A percentile compares a stretch with the other conserved stretches of the same genome.
phyloP scores from a whole-genome alignment of 2,888 invertebrate species.

The Ophion ellenae region DNA sequence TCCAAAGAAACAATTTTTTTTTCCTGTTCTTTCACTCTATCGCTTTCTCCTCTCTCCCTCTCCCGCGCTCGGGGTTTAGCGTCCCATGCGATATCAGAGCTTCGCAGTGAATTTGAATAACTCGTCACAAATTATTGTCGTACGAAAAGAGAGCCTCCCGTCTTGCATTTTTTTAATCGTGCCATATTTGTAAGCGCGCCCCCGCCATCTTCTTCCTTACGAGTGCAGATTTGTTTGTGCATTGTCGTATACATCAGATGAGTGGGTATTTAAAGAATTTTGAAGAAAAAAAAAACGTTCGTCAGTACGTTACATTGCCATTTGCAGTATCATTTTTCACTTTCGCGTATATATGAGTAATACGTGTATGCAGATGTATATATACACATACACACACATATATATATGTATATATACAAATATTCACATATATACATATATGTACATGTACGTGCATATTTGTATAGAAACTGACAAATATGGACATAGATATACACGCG shows the following conservation, averaged over 20 bases:
- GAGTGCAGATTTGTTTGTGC: slow-evolving; percentile 58
- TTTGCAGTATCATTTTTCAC: slow-evolving; percentile 24
- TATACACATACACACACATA: not conserved
- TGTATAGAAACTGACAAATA: not conserved
- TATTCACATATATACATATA: not conserved
- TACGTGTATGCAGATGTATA: not conserved
- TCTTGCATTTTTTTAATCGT: slow-evolving; percentile 64
- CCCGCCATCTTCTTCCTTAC: not conserved
- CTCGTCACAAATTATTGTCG: slow-evolving; percentile 22
- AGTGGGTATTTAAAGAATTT: slow-evolving; percentile 34
- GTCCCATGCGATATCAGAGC: not conserved
- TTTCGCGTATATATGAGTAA: not conserved
- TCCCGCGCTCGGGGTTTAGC: not conserved
- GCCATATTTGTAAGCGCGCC: slow-evolving; percentile 60
- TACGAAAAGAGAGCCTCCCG: slow-evolving; percentile 45
- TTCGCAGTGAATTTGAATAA: slow-evolving; percentile 7
- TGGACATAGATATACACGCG: not conserved
- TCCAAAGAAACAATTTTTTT: slow-evolving; percentile 73
- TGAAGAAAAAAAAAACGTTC: slow-evolving; percentile 52
- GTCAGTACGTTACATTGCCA: slow-evolving; percentile 54
- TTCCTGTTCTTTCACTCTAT: slow-evolving; percentile 3
- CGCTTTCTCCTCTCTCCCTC: not conserved
- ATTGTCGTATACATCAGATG: slow-evolving; percentile 43
- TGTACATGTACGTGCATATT: not conserved
- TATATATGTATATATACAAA: not conserved